Evolutionary conservation across 2,113 vertebrate genomes (phyloP), one percentile per base, ranked within the genome.

Genomic region (Isichthys henryi): DNA sequence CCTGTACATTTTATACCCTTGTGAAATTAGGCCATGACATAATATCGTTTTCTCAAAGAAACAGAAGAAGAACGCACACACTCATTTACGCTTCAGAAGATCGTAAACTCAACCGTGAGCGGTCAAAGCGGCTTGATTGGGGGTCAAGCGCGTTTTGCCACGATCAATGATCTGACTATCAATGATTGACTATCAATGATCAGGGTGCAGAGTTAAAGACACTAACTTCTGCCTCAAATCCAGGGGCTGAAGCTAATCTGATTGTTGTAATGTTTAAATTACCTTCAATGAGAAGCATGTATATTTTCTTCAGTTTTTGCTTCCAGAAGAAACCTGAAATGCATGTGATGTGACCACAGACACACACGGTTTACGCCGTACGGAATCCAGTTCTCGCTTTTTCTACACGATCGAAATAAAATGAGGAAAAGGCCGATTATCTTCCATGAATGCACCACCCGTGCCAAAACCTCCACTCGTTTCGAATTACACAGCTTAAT

Each of bases 21-120:
- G 46, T 87, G 84, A 85, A 89, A 86, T 45, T 88, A 48, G 89
- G 89, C 43, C 83, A 27, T 45, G 66, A 87, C 27, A 85, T n/a
- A 13, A 31, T 27, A 86, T 74, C 46, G 8, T 43, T 35, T 31
- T 35, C 45, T 86, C 83, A 62, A 35, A 89, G 27, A 83, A 23
- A 43, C 15, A 5, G 23, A 11, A 88, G 80, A 43, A 11, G 84
- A 52, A 86, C 27, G 9, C n/a, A 6, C 13, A 35, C 3, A 2
- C 46, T 80, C 1, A 86, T 86, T 52, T 85, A 80, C 31, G 74
- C 17, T 80, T 15, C 74, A 80, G 39, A 66, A 8, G 49, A 17
- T 2, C 45, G 19, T 52, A 52, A 53, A 52, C 27, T 86, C 23
- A 53, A 23, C 48, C 50, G 27, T 53, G 85, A 49, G 43, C 45